Base-by-base conservation (phyloP, 2,113 vertebrate species). In the Nerophis lumbriciformis region DNA sequence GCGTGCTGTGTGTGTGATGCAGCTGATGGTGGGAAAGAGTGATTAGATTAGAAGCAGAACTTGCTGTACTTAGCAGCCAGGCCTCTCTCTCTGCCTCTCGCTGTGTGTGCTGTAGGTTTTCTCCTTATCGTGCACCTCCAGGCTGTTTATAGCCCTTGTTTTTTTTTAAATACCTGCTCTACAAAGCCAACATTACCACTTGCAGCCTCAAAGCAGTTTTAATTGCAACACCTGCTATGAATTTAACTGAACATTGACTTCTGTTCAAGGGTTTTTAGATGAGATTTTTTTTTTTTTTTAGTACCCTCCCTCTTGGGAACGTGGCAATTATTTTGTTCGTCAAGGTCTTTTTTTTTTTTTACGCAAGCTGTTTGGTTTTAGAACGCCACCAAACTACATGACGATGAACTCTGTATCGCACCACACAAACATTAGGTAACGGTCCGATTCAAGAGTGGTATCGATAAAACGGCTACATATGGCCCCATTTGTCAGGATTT, bases 1-100 rank as follows among this genome's bases (percentile, higher is more conserved):
- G 50, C 66, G 68, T 67, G 69, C 77, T 60, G 53, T 74, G 77
- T 77, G 72, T 69, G 60, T 76, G 75, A 83, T 78, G 79, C 62
- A 69, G 73, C 80, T 82, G 85, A 88, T 85, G 76, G 77, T 66
- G 35, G 45, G 53, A 84, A 85, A 68, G 79, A 72, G 79, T 82
- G 84, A 89, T 89, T 86, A 78, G 84, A 89, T 89, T 86, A 86
- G 76, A 73, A 78, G n/a, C 76, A 75, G 79, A 79, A 75, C 78
- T 84, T 83, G 61, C 63, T 81, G 67, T 79, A 67, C 69, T 81
- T 71, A 71, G 70, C 65, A 76, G 71, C 66, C 61, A 62, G 71
- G 64, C 69, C 58, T 67, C 52, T 52, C 55, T 66, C 59, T 39
- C 69, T 19, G 65, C 44, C 66, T 70, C 66, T 75, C 53, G 5